Evolutionary conservation across 2,113 vertebrate genomes (phyloP).

Genomic region (Stegostoma tigrinum): DNA sequence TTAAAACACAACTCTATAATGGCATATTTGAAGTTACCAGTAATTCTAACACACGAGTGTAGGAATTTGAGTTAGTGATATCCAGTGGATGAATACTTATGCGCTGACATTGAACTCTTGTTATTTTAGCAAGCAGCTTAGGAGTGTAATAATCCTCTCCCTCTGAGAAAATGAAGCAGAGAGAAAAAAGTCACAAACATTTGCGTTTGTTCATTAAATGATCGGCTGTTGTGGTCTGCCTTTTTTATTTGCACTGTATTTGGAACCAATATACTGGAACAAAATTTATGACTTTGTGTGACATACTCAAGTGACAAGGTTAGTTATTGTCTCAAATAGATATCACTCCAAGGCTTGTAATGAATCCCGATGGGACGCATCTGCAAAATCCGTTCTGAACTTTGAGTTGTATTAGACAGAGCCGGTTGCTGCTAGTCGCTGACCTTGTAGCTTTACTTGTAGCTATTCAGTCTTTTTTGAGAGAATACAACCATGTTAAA

Average conservation of each 20-base stretch:
- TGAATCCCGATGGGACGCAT: not conserved
- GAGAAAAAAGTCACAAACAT: not conserved
- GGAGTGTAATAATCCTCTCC: not conserved
- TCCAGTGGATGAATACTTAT: not conserved
- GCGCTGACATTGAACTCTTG: not conserved
- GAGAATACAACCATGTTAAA: too few species aligned
- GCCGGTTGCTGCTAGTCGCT: not conserved
- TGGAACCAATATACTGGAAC: not conserved
- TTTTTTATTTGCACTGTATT: not conserved
- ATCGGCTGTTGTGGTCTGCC: not conserved
- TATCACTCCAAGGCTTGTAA: not conserved
- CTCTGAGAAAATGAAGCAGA: not conserved
- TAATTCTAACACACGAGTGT: not conserved
- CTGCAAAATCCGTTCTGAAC: not conserved
- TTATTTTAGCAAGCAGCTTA: not conserved
- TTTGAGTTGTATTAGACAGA: not conserved
- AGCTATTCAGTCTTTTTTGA: not conserved
- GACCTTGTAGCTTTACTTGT: not conserved
- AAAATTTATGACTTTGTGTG: not conserved
- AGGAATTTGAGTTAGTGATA: not conserved
- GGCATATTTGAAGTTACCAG: not conserved
- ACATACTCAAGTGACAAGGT: not conserved
- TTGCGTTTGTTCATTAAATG: not conserved
- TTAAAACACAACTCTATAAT: not conserved
- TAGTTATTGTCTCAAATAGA: not conserved